Percentiles rank a stretch among this genome's conserved stretches.
These are phyloP conservation scores for Protodeltote pygarga DNA, from an alignment of 2,888 invertebrate species.

Conservation along the genomic window DNA sequence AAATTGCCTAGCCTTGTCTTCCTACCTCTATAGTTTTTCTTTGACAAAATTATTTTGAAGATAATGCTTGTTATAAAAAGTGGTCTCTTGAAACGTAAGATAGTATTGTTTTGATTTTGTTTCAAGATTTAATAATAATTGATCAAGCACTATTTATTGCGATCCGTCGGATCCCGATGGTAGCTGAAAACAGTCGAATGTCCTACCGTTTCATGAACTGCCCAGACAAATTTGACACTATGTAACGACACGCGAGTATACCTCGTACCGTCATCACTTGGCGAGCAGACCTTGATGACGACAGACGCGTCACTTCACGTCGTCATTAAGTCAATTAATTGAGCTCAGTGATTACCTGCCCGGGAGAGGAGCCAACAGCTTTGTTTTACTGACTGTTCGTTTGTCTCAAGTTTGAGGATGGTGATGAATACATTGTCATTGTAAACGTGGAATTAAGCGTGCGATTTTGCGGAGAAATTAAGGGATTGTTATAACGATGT, in stretches of 20 bases:
- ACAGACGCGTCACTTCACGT: constrained; percentile 10
- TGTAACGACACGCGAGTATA: no score
- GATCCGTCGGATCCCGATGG: no score
- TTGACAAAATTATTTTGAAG: constrained; percentile 14
- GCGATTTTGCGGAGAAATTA: no score
- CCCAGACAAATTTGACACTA: no score
- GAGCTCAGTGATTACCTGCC: constrained; percentile 20
- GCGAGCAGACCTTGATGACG: constrained; percentile 24
- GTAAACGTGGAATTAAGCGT: no score
- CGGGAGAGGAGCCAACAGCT: constrained; percentile 23
- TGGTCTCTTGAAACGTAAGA: constrained; percentile 22
- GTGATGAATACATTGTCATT: constrained; percentile 19
- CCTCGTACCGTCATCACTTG: no score
- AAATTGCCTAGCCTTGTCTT: constrained; percentile 9
- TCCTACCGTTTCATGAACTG: no score
- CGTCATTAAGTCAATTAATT: constrained; percentile 27
- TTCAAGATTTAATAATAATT: no score
- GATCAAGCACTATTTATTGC: no score
- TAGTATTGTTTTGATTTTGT: constrained; percentile 6
- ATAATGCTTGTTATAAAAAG: constrained; percentile 6
- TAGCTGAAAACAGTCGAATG: no score
- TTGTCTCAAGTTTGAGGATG: constrained; percentile 2
- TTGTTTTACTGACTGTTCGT: constrained; percentile 9
- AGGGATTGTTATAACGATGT: no score
- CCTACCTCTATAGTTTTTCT: not conserved